phyloP scores from a whole-genome alignment of 2,113 vertebrate genomes.

The Struthio camelus region DNA sequence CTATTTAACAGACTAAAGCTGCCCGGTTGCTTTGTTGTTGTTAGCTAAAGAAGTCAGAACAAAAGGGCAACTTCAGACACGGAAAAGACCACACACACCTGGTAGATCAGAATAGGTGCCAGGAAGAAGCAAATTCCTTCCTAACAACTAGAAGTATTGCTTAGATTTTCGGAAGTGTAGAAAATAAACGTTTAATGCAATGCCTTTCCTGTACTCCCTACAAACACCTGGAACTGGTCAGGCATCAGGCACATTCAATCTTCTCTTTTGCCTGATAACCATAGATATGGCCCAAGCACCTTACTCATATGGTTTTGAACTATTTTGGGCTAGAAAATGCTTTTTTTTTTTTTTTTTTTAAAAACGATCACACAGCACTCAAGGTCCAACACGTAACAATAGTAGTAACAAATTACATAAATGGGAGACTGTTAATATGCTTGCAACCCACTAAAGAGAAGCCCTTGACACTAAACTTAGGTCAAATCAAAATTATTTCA shows the following conservation, averaged over 20 bases:
- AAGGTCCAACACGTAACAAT: neutral
- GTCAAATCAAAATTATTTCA: neutral
- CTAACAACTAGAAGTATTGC: neutral
- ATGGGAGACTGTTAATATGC: neutral
- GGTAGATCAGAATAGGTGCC: neutral
- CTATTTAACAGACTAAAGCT: constrained; percentile 44
- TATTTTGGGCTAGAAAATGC: neutral
- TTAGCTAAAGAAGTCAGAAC: constrained; percentile 26
- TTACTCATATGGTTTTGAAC: neutral
- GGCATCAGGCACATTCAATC: neutral
- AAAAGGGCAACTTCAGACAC: constrained; percentile 44
- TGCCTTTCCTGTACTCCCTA: neutral
- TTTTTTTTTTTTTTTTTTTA: neutral
- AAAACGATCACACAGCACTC: neutral
- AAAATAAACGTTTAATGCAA: neutral
- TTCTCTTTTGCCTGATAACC: neutral
- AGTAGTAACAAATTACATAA: neutral
- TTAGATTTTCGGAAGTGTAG: constrained; percentile 10
- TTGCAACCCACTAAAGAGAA: neutral
- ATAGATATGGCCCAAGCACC: neutral
- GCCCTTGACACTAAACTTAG: neutral
- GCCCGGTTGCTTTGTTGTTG: neutral
- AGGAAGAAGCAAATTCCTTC: constrained; percentile 38
- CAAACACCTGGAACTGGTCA: neutral
- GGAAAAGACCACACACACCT: constrained; percentile 61